Conservation (phyloP, 2,797 vertebrate species). For the Morus bassanus region DNA sequence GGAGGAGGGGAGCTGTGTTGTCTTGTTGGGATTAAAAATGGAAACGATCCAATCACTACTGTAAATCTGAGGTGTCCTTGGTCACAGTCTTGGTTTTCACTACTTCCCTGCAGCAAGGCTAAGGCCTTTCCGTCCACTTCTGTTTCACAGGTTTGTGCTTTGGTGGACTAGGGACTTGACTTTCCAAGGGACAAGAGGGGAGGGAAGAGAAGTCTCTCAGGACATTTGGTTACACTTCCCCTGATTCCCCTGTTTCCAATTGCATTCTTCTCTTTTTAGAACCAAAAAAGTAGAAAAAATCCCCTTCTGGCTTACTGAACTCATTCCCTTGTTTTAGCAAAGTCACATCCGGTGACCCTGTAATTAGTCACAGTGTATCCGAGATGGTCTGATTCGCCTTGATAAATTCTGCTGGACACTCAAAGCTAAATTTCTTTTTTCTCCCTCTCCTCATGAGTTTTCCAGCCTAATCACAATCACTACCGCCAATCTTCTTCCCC, state of each 20-base stretch:
- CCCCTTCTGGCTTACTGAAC: background rate
- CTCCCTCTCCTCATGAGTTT: background rate
- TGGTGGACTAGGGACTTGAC: background rate
- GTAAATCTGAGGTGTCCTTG: rapidly evolving
- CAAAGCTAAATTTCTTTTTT: background rate
- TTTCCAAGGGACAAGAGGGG: background rate
- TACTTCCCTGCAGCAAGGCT: background rate
- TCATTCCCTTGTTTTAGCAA: background rate
- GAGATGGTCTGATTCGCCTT: background rate
- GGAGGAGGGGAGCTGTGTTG: background rate
- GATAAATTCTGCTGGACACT: background rate
- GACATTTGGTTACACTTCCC: background rate
- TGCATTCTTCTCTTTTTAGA: background rate
- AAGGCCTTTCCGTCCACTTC: no score
- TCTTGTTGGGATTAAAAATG: background rate
- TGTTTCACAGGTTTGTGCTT: background rate
- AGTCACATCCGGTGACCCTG: background rate
- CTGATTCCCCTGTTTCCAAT: background rate
- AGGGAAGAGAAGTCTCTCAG: background rate
- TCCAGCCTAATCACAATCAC: background rate
- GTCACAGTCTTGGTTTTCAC: background rate
- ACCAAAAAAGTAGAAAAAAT: background rate
- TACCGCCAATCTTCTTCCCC: background rate
- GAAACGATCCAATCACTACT: background rate
- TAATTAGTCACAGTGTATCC: background rate